phyloP scores from a whole-genome alignment of 2,797 vertebrate species.

The Pseudocheirus occidentalis region DNA sequence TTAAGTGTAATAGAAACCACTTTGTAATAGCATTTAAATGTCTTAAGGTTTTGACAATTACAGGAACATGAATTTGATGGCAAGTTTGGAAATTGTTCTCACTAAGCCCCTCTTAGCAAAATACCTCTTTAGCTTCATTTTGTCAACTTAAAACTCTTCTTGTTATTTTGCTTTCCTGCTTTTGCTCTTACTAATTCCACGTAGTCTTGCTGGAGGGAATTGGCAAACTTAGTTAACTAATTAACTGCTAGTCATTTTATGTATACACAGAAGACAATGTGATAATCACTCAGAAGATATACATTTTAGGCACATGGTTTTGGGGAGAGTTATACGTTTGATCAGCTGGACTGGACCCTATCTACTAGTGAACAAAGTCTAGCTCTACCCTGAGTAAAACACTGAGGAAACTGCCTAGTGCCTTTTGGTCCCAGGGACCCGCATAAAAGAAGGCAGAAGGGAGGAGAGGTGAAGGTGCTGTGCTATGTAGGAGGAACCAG shows the following conservation, averaged over 20 bases:
- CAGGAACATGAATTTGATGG: constrained; percentile 8
- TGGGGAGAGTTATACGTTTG: background rate
- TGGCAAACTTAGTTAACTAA: constrained; percentile 60
- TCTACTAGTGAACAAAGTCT: constrained; percentile 1
- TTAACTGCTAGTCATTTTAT: constrained; percentile 52
- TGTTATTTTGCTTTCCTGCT: constrained; percentile 19
- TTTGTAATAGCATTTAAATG: background rate
- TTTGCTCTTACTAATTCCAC: constrained; percentile 39
- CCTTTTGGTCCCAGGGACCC: constrained; percentile 34
- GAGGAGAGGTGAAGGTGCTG: background rate
- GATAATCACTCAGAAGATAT: constrained; percentile 61
- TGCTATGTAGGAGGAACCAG: background rate
- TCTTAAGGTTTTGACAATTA: constrained; percentile 13
- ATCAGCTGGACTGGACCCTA: background rate
- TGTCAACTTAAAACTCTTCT: constrained; percentile 13
- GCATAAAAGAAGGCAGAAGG: constrained; percentile 21
- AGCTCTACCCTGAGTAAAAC: constrained; percentile 29
- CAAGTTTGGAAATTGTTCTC: constrained; percentile 8
- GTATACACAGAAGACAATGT: constrained; percentile 31
- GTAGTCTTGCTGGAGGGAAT: constrained; percentile 15
- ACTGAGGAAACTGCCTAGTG: background rate
- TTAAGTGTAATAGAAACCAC: constrained; percentile 19
- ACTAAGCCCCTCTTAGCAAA: background rate
- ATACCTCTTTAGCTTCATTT: background rate
- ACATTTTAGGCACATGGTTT: constrained; percentile 1